Conservation (phyloP, 1,140 invertebrate species). For the Drosophila ercepeae region DNA sequence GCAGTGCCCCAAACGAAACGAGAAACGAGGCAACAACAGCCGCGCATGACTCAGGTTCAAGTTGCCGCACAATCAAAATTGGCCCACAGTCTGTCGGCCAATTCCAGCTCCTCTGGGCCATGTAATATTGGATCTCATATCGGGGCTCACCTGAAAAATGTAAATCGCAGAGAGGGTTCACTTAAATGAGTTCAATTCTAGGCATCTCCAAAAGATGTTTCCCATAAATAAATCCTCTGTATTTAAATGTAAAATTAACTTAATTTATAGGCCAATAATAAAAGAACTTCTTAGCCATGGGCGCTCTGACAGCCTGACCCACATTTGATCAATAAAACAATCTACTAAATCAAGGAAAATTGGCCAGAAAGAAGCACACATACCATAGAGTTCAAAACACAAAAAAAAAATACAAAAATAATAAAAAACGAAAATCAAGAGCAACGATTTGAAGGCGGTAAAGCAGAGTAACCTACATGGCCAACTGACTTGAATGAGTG, state of each 20-base stretch:
- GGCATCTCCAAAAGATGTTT: background rate
- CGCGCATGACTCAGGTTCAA: conserved; percentile 82
- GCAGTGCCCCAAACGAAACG: background rate
- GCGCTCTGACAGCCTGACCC: conserved; percentile 19
- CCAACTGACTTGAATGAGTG: conserved; percentile 77
- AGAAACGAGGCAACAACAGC: conserved; percentile 9
- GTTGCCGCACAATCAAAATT: conserved; percentile 71
- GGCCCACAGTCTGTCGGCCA: conserved; percentile 27
- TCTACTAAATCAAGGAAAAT: conserved; percentile 37
- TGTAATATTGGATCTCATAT: conserved; percentile 52
- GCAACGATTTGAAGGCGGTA: conserved; percentile 35
- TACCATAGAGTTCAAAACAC: no score
- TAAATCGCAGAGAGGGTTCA: conserved; percentile 4
- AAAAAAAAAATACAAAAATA: conserved; percentile 1
- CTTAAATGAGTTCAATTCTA: background rate
- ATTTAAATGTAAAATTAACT: background rate
- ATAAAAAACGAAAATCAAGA: conserved; percentile 26
- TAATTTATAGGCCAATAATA: background rate
- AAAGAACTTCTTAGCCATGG: background rate
- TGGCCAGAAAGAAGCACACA: conserved; percentile 31
- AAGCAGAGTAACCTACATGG: conserved; percentile 71
- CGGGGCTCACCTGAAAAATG: conserved; percentile 33
- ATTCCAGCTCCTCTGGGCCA: conserved; percentile 15
- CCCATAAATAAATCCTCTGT: background rate
- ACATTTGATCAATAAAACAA: conserved; percentile 44